phyloP scores from a whole-genome alignment of 2,113 vertebrate species.

The Gnathonemus longibarbis region DNA sequence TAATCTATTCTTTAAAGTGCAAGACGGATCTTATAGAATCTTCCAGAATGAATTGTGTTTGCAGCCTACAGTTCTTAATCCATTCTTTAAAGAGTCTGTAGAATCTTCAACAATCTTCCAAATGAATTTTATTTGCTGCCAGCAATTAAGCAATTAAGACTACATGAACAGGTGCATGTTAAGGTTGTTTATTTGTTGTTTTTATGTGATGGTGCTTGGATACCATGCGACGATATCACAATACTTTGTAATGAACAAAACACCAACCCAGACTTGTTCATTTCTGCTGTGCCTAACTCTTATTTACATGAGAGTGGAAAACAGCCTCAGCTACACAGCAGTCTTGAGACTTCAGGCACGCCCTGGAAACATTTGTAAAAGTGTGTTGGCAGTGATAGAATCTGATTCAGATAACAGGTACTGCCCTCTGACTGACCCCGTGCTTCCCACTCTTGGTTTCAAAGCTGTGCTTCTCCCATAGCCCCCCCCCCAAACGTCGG shows the following conservation, averaged over 20 bases:
- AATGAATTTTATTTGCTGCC: background rate
- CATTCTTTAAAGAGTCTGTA: background rate
- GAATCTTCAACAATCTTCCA: background rate
- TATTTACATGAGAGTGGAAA: background rate
- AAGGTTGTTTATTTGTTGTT: background rate
- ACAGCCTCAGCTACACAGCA: background rate
- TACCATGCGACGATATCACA: background rate
- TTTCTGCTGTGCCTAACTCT: background rate
- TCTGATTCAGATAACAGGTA: slow-evolving; percentile 15
- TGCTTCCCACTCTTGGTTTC: background rate
- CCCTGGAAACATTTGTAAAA: background rate
- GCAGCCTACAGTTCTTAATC: background rate
- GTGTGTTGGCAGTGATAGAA: background rate
- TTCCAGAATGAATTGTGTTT: background rate
- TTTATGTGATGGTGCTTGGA: background rate
- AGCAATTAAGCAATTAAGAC: background rate
- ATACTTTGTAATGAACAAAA: background rate
- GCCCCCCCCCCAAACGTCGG: background rate
- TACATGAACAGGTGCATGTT: background rate
- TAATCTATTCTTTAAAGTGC: background rate
- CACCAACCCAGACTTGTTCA: background rate
- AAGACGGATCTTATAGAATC: background rate
- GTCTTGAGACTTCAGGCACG: slow-evolving; percentile 1
- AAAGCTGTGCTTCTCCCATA: background rate
- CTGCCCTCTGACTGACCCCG: slow-evolving; percentile 7